A percentile compares a stretch with the other conserved stretches of the same genome.
Conservation (phyloP, 2,113 vertebrate genomes). For the Coracopsis vasa region DNA sequence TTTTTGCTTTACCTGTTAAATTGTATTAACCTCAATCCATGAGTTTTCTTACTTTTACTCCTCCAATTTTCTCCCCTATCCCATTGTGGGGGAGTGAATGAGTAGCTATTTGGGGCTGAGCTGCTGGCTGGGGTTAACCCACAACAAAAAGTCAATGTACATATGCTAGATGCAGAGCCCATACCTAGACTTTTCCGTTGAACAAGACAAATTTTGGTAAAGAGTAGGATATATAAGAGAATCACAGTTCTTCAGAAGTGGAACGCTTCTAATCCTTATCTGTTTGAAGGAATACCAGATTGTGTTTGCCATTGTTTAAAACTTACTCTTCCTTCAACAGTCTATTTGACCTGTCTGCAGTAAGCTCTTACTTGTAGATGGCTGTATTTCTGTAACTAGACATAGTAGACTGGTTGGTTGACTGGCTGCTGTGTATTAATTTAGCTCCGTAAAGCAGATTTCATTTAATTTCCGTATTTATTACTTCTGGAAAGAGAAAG, state of each 20-base stretch:
- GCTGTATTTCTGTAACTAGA: neutral
- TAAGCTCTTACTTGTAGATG: neutral
- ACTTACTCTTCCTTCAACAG: neutral
- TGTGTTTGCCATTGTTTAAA: neutral
- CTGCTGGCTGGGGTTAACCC: neutral
- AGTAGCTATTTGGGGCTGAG: neutral
- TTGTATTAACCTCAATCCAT: neutral
- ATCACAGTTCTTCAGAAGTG: neutral
- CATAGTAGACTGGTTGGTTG: neutral
- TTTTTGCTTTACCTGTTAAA: neutral
- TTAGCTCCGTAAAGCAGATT: neutral
- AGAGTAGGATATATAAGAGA: neutral
- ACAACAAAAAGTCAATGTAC: neutral
- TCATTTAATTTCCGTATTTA: neutral
- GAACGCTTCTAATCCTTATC: neutral
- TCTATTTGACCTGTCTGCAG: neutral
- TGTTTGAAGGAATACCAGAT: neutral
- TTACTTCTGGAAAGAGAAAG: neutral
- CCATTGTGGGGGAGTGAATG: rapidly evolving
- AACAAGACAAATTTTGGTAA: neutral
- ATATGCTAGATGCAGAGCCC: neutral
- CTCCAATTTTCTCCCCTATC: rapidly evolving
- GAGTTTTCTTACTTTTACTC: neutral
- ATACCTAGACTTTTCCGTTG: neutral
- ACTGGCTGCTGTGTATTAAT: neutral